Conservation (phyloP, 1,140 invertebrate species). For the Bacillus rossius region DNA sequence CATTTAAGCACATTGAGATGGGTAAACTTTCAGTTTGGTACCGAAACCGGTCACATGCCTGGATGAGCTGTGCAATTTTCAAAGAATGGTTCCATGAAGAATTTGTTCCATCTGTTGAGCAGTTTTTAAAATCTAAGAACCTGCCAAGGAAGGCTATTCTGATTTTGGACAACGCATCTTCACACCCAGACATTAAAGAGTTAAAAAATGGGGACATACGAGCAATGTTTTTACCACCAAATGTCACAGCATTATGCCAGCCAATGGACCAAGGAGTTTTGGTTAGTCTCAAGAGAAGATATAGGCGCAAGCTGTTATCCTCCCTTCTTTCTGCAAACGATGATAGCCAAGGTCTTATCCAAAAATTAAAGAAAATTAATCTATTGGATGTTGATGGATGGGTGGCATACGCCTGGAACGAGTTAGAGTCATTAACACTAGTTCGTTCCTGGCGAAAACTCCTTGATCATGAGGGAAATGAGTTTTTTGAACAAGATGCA, state of each 20-base stretch:
- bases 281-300: too few species aligned
- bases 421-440: too few species aligned
- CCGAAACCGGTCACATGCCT: constrained; percentile 34
- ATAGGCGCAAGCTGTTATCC: too few species aligned
- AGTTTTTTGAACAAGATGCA: too few species aligned
- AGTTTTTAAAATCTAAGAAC: constrained; percentile 23
- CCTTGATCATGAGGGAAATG: too few species aligned
- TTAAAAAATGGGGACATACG: constrained; percentile 26
- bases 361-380: too few species aligned
- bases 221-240: constrained; percentile 41
- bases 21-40: constrained; percentile 30
- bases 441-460: too few species aligned
- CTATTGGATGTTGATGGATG: too few species aligned
- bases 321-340: too few species aligned
- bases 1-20: constrained; percentile 32
- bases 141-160: constrained; percentile 26
- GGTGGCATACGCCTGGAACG: too few species aligned
- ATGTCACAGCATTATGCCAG: constrained; percentile 41
- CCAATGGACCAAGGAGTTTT: constrained; percentile 35
- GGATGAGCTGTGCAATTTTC: constrained; percentile 36
- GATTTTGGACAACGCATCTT: constrained; percentile 31
- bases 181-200: constrained; percentile 22
- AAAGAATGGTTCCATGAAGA: constrained; percentile 35
- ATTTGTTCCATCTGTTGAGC: constrained; percentile 29
- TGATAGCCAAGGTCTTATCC: too few species aligned